Conservation (phyloP, 2,113 vertebrate species). For the Trinectes maculatus region DNA sequence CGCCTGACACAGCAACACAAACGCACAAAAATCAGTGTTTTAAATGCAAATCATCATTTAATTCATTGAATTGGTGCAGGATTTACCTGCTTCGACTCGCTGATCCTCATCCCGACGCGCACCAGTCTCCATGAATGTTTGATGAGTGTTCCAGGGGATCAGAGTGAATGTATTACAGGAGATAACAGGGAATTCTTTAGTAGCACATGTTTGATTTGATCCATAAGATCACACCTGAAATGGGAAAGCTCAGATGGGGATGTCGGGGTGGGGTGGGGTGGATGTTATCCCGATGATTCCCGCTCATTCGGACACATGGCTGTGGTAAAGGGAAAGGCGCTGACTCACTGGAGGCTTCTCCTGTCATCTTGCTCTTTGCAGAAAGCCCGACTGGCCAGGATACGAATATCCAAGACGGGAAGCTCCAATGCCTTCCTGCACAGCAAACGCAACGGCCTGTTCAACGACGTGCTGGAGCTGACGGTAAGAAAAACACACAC, state of each 20-base stretch:
- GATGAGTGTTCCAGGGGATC: slow-evolving; percentile 62
- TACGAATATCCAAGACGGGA: slow-evolving; percentile 92
- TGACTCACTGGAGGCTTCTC: slow-evolving; percentile 43
- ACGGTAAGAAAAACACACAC: slow-evolving; percentile 83
- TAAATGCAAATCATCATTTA: slow-evolving; percentile 34
- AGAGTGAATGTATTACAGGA: slow-evolving; percentile 65
- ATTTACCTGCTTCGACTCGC: slow-evolving; percentile 37
- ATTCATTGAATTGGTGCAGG: slow-evolving; percentile 5
- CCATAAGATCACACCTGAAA: slow-evolving; percentile 50
- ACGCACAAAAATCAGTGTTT: slow-evolving; percentile 6
- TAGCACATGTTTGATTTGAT: slow-evolving; percentile 58
- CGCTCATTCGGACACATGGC: slow-evolving; percentile 25
- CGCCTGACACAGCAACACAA: slow-evolving; percentile 4
- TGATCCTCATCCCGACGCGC: slow-evolving; percentile 45
- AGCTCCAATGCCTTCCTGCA: slow-evolving; percentile 92
- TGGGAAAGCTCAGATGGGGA: slow-evolving; percentile 27
- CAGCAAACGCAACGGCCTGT: slow-evolving; percentile 96
- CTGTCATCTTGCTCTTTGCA: slow-evolving; percentile 72
- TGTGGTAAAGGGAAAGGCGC: neutral
- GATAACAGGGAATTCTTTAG: slow-evolving; percentile 65
- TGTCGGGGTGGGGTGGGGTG: no score
- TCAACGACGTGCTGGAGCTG: slow-evolving; percentile 93
- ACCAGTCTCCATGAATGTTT: slow-evolving; percentile 66
- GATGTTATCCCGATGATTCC: no score
- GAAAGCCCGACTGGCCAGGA: slow-evolving; percentile 96